Conservation (phyloP, 2,888 invertebrate species). For the Lysandra coridon region DNA sequence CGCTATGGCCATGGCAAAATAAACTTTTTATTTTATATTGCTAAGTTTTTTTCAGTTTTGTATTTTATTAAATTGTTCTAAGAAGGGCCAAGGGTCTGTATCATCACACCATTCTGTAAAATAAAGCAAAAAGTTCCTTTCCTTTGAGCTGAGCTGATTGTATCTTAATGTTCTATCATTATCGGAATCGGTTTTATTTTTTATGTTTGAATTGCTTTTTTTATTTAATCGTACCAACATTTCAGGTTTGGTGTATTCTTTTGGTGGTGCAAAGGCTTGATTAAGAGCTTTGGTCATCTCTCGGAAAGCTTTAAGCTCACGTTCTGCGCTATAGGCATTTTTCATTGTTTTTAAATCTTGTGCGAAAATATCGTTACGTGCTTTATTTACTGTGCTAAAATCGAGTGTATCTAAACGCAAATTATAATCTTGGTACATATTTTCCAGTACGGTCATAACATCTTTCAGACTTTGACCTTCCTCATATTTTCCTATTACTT, state of each 20-base stretch:
- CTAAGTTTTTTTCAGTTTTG: slow-evolving; percentile 49
- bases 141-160: slow-evolving; percentile 57
- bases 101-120: slow-evolving; percentile 76
- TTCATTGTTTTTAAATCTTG: slow-evolving; percentile 71
- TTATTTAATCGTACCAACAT: slow-evolving; percentile 61
- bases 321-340: slow-evolving; percentile 66
- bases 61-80: slow-evolving; percentile 62
- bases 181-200: slow-evolving; percentile 47
- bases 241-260: slow-evolving; percentile 57
- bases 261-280: slow-evolving; percentile 67
- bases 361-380: slow-evolving; percentile 65
- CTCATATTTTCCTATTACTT: slow-evolving; percentile 72
- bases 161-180: slow-evolving; percentile 52
- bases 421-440: slow-evolving; percentile 72
- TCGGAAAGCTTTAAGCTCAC: slow-evolving; percentile 65
- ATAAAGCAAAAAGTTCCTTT: slow-evolving; percentile 59
- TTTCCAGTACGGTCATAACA: slow-evolving; percentile 73
- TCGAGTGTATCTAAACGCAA: slow-evolving; percentile 67
- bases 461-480: slow-evolving; percentile 69
- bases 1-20: not conserved
- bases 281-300: slow-evolving; percentile 74
- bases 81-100: slow-evolving; percentile 60
- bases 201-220: slow-evolving; percentile 57
- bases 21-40: not conserved
- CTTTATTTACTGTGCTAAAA: slow-evolving; percentile 69